A percentile compares a stretch with the other conserved stretches of the same genome.
Evolutionary conservation across 2,888 invertebrate species (phyloP).

Genomic region (Drosophila cognata): DNA sequence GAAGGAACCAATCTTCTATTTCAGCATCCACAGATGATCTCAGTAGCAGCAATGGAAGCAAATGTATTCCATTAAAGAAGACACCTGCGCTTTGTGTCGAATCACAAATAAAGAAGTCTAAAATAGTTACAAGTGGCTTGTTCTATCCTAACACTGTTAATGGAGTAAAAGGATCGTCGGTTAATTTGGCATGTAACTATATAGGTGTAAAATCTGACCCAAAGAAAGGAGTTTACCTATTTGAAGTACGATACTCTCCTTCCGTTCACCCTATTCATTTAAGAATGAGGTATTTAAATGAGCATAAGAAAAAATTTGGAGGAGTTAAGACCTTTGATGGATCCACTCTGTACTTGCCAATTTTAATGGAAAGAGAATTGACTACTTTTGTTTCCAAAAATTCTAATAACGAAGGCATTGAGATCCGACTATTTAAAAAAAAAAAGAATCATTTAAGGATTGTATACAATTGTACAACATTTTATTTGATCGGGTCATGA

Average conservation of each 20-base stretch:
- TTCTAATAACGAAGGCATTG: constrained; percentile 86
- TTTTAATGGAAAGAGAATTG: constrained; percentile 87
- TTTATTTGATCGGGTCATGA: constrained; percentile 92
- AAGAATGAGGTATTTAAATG: constrained; percentile 86
- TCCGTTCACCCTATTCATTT: constrained; percentile 89
- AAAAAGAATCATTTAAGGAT: constrained; percentile 87
- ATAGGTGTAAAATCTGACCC: constrained; percentile 88
- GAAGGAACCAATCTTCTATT: too few relatives aligned
- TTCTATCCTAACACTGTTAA: constrained; percentile 31
- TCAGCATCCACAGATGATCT: not conserved
- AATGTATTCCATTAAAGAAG: not conserved
- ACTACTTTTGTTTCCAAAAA: constrained; percentile 86
- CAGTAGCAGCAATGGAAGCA: not conserved
- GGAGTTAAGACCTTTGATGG: constrained; percentile 93
- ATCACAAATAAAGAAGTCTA: not conserved
- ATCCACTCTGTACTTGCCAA: constrained; percentile 91
- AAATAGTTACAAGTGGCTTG: not conserved
- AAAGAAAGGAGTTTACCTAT: constrained; percentile 91
- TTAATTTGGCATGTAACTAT: constrained; percentile 90
- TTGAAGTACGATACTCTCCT: constrained; percentile 92
- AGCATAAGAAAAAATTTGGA: constrained; percentile 88
- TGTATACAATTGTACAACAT: constrained; percentile 93
- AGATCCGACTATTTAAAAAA: constrained; percentile 86
- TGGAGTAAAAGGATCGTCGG: constrained; percentile 57
- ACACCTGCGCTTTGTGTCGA: not conserved